These are phyloP conservation scores for Wasmannia auropunctata DNA, from an alignment of 1,140 invertebrate species.

Conservation along the genomic window DNA sequence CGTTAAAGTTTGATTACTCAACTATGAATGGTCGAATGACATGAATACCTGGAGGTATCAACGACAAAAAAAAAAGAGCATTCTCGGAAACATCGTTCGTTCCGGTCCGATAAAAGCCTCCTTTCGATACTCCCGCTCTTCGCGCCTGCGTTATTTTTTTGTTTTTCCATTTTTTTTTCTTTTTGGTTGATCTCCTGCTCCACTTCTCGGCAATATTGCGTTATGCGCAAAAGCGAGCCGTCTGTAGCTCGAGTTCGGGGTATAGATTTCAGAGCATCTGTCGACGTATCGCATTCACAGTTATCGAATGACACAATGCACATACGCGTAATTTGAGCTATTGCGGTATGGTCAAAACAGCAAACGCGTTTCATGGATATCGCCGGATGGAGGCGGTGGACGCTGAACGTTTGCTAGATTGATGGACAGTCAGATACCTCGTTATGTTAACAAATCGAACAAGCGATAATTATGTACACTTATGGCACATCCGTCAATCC, in stretches of 20 bases:
- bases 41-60: conserved; percentile 10
- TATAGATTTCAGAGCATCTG: conserved; percentile 53
- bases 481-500: background rate
- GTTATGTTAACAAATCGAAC: conserved; percentile 31
- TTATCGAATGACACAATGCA: conserved; percentile 58
- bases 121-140: background rate
- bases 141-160: background rate
- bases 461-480: background rate
- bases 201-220: conserved; percentile 22
- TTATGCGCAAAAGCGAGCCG: conserved; percentile 48
- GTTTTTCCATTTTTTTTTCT: background rate
- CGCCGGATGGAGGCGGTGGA: background rate
- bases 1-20: conserved; percentile 54
- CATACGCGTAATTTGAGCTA: conserved; percentile 57
- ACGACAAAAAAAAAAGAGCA: background rate
- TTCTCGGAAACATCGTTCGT: background rate
- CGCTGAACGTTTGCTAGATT: background rate
- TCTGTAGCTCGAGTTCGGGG: conserved; percentile 47
- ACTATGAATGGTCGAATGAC: conserved; percentile 37
- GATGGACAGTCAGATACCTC: conserved; percentile 16
- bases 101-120: background rate
- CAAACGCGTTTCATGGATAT: conserved; percentile 32
- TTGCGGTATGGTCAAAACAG: conserved; percentile 47
- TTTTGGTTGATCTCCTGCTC: background rate
- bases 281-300: conserved; percentile 56